Base-by-base conservation (phyloP, 1,140 invertebrate genomes). In the Drosophila melanica region DNA sequence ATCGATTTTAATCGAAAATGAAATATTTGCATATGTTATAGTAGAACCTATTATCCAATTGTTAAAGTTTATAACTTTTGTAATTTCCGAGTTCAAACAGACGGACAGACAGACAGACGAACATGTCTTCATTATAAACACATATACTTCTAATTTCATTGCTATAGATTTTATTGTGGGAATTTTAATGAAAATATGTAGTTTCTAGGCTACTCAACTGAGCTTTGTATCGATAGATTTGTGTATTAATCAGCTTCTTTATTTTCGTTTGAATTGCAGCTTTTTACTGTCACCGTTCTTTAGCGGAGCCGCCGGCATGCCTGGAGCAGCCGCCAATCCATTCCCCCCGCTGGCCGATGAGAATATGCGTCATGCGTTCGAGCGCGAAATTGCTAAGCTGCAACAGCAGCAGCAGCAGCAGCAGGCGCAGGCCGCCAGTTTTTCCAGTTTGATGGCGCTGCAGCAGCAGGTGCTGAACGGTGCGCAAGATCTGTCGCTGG, bases 381-480 rank as follows among this genome's bases (percentile, higher is more conserved):
- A 98, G 86, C 94, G 97, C 41, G 97, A 98, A 92, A 93, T 98
- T 8, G 95, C 96, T 82, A 97, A 98, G 91, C 92, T 98, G 54
- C 97, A 97, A 82, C 94, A 94, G 57, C 85, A 93, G 86, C 55
- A 93, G 84, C 72, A 90, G 93, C 94, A 75, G 4, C 54, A 58
- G 6, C 76, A 80, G 27, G 76, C 75, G 18, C 77, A 79, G 39
- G 57, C 62, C 81, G 92, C 94, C 94, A 35, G 93, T 35, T 94
- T 92, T 58, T 91, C 90, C 73, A 94, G 95, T 48, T 93, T 96
- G 27, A 92, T 96, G 73, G 95, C 95, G 0, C 93, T 96, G 27
- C 96, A 96, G 76, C 96, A 96, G 78, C 95, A 96, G 86, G 95
- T 95, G 11, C 91, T 94, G 1, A 92, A 92, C 20, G 95, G 95